Conservation (phyloP, 1,140 invertebrate genomes). For the Leptonema lineaticorne region DNA sequence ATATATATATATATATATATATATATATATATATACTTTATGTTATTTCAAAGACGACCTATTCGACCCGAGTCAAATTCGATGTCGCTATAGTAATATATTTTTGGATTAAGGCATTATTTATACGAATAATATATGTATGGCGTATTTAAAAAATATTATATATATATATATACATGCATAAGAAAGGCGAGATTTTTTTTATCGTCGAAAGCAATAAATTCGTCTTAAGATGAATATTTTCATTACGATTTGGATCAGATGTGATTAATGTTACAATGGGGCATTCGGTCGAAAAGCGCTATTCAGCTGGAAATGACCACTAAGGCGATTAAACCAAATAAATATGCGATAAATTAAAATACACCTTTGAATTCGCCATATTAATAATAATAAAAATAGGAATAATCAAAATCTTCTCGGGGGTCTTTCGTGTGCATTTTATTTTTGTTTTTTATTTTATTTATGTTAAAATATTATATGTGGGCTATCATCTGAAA, state of each 20-base stretch:
- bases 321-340: not conserved
- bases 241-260: constrained; percentile 9
- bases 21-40: too few relatives aligned
- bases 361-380: not conserved
- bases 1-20: too few relatives aligned
- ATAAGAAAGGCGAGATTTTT: too few relatives aligned
- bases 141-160: too few relatives aligned
- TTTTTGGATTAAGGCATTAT: constrained; percentile 10
- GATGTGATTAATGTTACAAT: constrained; percentile 2
- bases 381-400: too few relatives aligned
- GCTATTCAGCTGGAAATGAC: not conserved
- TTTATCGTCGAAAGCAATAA: not conserved
- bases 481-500: too few relatives aligned
- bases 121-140: too few relatives aligned
- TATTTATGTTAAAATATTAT: too few relatives aligned
- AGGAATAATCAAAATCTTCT: too few relatives aligned
- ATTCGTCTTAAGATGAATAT: constrained; percentile 6
- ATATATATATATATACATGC: too few relatives aligned
- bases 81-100: constrained; percentile 11
- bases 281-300: not conserved
- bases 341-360: not conserved
- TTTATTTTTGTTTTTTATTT: too few relatives aligned
- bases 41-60: constrained; percentile 1
- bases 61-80: constrained; percentile 14
- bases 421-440: too few relatives aligned